A percentile compares a stretch with the other conserved stretches of the same genome.
These are phyloP conservation scores for Mythimna impura DNA, from an alignment of 2,888 invertebrate species.

Conservation along the genomic window DNA sequence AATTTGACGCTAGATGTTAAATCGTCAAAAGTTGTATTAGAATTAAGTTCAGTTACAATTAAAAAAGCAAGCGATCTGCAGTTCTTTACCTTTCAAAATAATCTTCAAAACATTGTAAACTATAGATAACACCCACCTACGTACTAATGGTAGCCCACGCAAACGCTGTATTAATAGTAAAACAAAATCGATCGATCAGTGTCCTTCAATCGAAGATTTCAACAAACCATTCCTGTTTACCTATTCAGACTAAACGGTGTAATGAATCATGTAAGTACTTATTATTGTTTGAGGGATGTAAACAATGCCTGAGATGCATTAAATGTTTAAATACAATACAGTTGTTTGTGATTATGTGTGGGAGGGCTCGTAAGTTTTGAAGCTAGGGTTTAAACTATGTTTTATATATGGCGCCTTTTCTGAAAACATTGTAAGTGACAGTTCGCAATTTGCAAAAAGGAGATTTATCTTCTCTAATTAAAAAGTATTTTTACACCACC, in stretches of 20 bases:
- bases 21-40: no score
- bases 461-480: no score
- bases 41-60: no score
- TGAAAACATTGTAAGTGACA: no score
- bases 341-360: conserved; percentile 21
- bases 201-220: conserved; percentile 40
- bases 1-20: no score
- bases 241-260: conserved; percentile 8
- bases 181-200: conserved; percentile 36
- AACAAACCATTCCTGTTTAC: conserved; percentile 41
- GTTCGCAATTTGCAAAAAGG: no score
- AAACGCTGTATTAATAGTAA: conserved; percentile 20
- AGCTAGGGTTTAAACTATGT: not conserved
- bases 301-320: conserved; percentile 31
- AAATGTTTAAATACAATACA: conserved; percentile 10
- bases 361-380: not conserved
- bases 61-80: no score
- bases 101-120: not conserved
- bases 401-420: no score
- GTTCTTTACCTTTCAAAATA: not conserved
- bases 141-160: conserved; percentile 21
- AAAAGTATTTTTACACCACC: no score
- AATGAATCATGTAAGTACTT: conserved; percentile 49
- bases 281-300: conserved; percentile 37
- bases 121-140: conserved; percentile 3